Percentiles rank a stretch among this genome's conserved stretches.
Evolutionary conservation across 2,113 vertebrate genomes (phyloP).

Genomic region (Phylloscopus trochilus): DNA sequence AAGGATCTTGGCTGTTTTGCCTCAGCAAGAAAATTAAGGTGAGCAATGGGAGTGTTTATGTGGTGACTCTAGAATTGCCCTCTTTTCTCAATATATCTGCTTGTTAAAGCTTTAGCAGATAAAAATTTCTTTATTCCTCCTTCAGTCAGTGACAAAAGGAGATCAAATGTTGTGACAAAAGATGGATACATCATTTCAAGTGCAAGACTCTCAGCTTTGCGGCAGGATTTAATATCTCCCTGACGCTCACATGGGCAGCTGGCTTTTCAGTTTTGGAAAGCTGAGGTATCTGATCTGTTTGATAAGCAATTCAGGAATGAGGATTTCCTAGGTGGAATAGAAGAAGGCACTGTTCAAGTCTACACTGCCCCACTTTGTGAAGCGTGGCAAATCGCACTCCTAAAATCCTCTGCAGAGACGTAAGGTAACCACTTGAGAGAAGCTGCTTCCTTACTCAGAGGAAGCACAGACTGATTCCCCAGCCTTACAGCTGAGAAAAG

Average conservation of each 20-base stretch:
- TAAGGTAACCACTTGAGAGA: neutral
- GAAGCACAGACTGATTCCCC: neutral
- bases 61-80: neutral
- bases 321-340: neutral
- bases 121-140: neutral
- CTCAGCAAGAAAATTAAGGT: neutral
- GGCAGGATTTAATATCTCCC: neutral
- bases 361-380: neutral
- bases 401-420: neutral
- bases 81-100: neutral
- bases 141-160: neutral
- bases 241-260: neutral
- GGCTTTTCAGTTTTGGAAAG: neutral
- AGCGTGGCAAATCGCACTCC: rapidly evolving
- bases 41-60: neutral
- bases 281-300: neutral
- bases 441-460: neutral
- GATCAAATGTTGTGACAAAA: neutral
- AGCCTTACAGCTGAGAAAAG: neutral
- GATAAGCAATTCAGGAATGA: neutral
- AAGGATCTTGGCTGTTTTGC: neutral
- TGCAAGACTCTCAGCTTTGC: neutral
- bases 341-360: neutral
- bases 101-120: neutral
- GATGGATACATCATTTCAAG: neutral